Base-by-base conservation (phyloP, 2,888 invertebrate genomes). In the Keiferia lycopersicella region DNA sequence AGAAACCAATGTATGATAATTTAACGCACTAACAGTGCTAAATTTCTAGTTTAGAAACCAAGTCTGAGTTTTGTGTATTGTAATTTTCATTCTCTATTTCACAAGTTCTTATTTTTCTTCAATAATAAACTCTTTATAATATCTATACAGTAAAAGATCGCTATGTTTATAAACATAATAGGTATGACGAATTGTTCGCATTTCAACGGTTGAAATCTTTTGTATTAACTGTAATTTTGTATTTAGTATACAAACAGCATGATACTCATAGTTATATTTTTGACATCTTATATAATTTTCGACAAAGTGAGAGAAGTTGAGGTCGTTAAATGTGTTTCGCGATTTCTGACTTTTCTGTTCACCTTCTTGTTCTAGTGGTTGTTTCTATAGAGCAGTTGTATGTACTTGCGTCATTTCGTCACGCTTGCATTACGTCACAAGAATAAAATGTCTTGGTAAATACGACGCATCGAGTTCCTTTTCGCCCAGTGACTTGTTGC, bases 281-380 rank as follows among this genome's bases (percentile, higher is more conserved):
- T 69, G 71, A 74, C 63, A 71, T 60, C 60, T 73, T 76, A 75
- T 78, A 74, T 67, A 66, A 82, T 86, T 84, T 86, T 73, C 78
- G 68, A 75, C 53, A 53, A 56, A 78, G 79, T 74, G 75, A 75
- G 72, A 66, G 84, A 87, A 87, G 88, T 87, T 87, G 89, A 88
- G 88, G 88, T 88, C 75, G 73, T 88, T 69, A 87, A 90, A 89
- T 90, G 87, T 78, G 60, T 66, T 68, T 67, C 67, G 70, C 66
- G 67, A 57, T 65, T 67, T 70, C 61, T 65, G 65, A 65, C 73
- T 65, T 67, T 65, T 58, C 34, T 34, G 11, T 26, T 22, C n/a
- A 34, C 16, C 0, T 53, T 22, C n/a, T n/a, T n/a, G 30, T n/a
- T 26, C 4, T n/a, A n/a, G n/a, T 34, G 26, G 51, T 53, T 6